Conservation (phyloP, 2,797 vertebrate species). For the Salmo trutta region DNA sequence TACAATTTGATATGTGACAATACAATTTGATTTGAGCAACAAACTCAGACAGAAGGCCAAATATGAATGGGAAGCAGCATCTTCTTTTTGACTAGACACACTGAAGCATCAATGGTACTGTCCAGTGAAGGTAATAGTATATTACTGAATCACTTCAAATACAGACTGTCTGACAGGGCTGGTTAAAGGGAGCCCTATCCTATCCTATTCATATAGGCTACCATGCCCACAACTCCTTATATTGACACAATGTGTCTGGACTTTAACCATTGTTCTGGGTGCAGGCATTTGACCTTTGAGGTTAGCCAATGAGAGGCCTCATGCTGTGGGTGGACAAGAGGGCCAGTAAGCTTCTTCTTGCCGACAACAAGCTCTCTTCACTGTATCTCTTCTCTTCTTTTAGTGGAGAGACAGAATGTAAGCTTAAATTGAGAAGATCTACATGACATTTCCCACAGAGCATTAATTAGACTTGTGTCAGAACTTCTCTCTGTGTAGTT, state of each 20-base stretch:
- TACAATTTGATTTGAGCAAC: too few species aligned
- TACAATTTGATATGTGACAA: too few species aligned
- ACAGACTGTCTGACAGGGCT: background rate
- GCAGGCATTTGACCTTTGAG: constrained; percentile 22
- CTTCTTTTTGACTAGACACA: background rate
- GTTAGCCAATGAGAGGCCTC: background rate
- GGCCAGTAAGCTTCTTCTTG: background rate
- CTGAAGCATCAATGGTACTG: background rate
- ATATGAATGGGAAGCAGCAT: background rate
- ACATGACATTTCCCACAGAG: background rate
- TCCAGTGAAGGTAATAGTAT: background rate
- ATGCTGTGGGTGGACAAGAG: constrained; percentile 1
- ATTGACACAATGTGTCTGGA: constrained; percentile 8
- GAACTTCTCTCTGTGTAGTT: too few species aligned
- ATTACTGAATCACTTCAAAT: background rate
- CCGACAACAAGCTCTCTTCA: background rate
- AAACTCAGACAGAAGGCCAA: background rate
- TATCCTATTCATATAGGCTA: background rate
- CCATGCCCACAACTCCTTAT: background rate
- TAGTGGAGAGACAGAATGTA: background rate
- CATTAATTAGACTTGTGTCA: background rate
- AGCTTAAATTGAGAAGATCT: background rate
- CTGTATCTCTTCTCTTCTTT: background rate
- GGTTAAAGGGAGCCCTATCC: background rate
- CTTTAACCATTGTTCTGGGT: constrained; percentile 12